Evolutionary conservation across 2,888 invertebrate species (phyloP).

Genomic region (Morpho helenor): DNA sequence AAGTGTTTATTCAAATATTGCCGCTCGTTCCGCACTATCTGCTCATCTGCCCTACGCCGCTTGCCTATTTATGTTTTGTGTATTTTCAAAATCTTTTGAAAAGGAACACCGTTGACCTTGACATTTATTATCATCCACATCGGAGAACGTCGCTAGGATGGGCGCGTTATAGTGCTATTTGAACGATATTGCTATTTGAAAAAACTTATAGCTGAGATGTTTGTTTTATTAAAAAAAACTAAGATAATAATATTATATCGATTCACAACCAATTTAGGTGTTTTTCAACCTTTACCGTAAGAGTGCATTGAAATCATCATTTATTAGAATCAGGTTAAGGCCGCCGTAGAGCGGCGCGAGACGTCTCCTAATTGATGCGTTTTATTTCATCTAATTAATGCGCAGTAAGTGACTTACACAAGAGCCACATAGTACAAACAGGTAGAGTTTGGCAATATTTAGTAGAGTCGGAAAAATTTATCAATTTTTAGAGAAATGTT

Average conservation of each 20-base stretch:
- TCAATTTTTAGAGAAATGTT: no score
- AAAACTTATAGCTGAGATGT: neutral
- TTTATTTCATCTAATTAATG: slow-evolving; percentile 19
- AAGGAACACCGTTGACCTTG: neutral
- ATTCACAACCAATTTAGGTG: slow-evolving; percentile 11
- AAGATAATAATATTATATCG: neutral
- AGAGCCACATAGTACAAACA: neutral
- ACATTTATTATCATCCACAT: no score
- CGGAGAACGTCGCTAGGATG: no score
- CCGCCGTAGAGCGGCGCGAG: neutral
- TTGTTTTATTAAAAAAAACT: neutral
- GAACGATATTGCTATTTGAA: neutral
- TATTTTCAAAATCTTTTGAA: slow-evolving; percentile 1
- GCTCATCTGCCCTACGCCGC: slow-evolving; percentile 36
- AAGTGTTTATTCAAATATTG: slow-evolving; percentile 66
- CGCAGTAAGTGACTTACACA: slow-evolving; percentile 11
- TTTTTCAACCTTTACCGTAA: slow-evolving; percentile 15
- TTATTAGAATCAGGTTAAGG: slow-evolving; percentile 25
- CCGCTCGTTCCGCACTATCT: slow-evolving; percentile 37
- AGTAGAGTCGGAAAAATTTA: no score
- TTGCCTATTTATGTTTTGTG: slow-evolving; percentile 18
- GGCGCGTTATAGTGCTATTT: no score
- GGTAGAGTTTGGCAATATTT: no score
- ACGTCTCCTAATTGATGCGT: slow-evolving; percentile 13
- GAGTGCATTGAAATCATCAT: slow-evolving; percentile 7